Evolutionary conservation across 1,140 invertebrate species (phyloP).

Genomic region (Drosophila obscura): DNA sequence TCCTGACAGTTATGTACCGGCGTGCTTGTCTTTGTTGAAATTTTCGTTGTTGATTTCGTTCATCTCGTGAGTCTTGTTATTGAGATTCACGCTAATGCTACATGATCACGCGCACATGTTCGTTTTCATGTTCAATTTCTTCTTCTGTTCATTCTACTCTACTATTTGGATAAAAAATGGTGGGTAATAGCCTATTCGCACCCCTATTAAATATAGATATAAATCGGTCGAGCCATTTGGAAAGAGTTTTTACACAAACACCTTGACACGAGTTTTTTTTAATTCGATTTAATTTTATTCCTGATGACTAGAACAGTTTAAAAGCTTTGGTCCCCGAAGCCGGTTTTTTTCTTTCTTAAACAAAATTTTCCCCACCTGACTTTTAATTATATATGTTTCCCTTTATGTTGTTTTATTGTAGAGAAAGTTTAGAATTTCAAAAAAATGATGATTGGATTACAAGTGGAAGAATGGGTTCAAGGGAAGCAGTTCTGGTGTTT

Average conservation of each 20-base stretch:
- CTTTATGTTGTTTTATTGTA: slow-evolving; percentile 23
- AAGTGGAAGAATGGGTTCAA: slow-evolving; percentile 77
- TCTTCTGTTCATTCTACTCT: too few species aligned
- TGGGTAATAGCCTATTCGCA: too few species aligned
- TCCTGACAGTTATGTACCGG: background rate
- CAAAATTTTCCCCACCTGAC: background rate
- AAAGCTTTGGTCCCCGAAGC: too few species aligned
- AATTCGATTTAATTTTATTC: background rate
- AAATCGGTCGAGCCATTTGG: too few species aligned
- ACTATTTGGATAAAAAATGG: too few species aligned
- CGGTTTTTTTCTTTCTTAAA: too few species aligned
- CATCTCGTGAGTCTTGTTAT: slow-evolving; percentile 1
- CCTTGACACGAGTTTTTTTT: background rate
- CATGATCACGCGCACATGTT: background rate
- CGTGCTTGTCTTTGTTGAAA: background rate
- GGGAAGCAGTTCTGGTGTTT: slow-evolving; percentile 79
- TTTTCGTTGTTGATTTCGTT: background rate
- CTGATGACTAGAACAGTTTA: too few species aligned
- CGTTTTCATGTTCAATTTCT: too few species aligned
- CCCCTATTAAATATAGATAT: too few species aligned
- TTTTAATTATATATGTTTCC: background rate
- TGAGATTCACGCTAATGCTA: background rate
- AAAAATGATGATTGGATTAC: slow-evolving; percentile 77
- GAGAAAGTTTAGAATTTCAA: slow-evolving; percentile 38
- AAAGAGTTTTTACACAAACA: too few species aligned